Evolutionary conservation across 1,140 invertebrate genomes (phyloP).

Genomic region (Adelges cooleyi): DNA sequence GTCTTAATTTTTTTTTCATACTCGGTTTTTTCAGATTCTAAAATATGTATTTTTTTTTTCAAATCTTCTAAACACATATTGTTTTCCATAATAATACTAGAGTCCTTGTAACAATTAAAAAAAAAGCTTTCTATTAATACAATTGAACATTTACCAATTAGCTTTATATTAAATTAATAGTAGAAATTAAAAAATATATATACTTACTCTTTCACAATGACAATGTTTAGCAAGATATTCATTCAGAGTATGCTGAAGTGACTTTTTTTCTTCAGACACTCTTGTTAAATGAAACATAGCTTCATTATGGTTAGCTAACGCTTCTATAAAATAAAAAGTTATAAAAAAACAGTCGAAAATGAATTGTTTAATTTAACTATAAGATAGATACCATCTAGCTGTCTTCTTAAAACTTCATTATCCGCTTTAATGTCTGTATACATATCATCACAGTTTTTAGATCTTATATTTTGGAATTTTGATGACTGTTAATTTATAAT

Average conservation of each 20-base stretch:
- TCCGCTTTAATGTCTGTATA: not conserved
- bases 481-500: not conserved
- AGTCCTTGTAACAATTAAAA: not conserved
- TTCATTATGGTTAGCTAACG: constrained; percentile 13
- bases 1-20: constrained; percentile 25
- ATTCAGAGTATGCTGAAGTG: constrained; percentile 6
- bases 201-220: constrained; percentile 14
- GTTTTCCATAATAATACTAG: constrained; percentile 4
- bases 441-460: not conserved
- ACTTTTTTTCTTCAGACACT: constrained; percentile 24
- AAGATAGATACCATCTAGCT: constrained; percentile 11
- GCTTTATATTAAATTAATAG: no score
- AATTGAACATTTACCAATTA: no score
- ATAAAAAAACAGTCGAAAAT: no score
- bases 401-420: constrained; percentile 12
- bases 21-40: not conserved
- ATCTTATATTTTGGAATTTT: not conserved
- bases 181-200: no score
- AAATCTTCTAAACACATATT: not conserved
- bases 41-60: constrained; percentile 3
- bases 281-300: constrained; percentile 10
- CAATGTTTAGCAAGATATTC: constrained; percentile 6
- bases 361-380: no score
- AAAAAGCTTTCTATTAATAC: no score
- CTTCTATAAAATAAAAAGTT: constrained; percentile 2